Base-by-base conservation (phyloP, 2,113 vertebrate species). In the Muntiacus muntjak region DNA sequence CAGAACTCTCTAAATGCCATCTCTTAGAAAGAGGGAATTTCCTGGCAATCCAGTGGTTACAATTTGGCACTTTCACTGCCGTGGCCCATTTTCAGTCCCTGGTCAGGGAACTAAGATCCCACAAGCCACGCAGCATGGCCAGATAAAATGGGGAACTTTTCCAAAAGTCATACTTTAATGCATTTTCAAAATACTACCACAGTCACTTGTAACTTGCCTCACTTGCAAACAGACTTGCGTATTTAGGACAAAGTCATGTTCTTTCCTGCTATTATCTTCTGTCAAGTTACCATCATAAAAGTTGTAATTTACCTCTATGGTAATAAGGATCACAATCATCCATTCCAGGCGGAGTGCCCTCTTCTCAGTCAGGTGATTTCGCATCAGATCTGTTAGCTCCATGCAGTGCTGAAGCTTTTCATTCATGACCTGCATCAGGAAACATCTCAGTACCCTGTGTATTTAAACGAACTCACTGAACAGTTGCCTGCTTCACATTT, bases 311-410 rank as follows among this genome's bases (percentile, higher is more conserved):
- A 99, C 99, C 99, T 99, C 99, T 19, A 99, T 99, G 33, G 99
- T 99, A 98, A 99, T 99, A 36, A 99, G 99, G 93, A 99, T 99
- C 23, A 99, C 99, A 2, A 99, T 99, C 99, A 99, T 99, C 99
- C 99, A 99, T 98, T 99, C 99, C 7, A 99, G 98, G 62, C 99
- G 99, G 19, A 99, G 98, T 0, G 99, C 97, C 55, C 99, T 99
- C 97, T 99, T 99, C 97, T 99, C 99, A 2, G 99, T 99, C 98
- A 99, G 98, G 98, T 99, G 99, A 94, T 99, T 99, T 78, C 99
- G 98, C 99, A 99, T 99, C 25, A 99, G 98, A 96, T 99, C 99
- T 4, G 99, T 99, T 43, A 99, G 97, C 92, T 99, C 99, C 55
- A 99, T 99, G 98, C 99, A 99, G 97, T 99, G 99, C 85, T 99